Evolutionary conservation across 2,888 invertebrate species (phyloP).

Genomic region (Oscheius onirici): DNA sequence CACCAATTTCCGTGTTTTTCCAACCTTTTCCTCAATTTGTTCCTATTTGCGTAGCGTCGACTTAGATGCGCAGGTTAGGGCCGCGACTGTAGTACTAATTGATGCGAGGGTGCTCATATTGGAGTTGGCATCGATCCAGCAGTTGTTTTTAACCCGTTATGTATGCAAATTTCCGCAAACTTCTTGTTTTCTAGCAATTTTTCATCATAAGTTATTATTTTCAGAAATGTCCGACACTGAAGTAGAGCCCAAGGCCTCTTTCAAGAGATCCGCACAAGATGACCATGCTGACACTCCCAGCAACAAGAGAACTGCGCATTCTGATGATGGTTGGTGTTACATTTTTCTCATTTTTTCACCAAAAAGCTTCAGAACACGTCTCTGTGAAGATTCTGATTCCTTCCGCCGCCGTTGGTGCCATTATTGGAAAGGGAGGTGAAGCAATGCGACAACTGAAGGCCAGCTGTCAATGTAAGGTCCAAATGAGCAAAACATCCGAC

Average conservation of each 20-base stretch:
- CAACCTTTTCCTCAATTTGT: not conserved
- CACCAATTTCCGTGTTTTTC: not conserved
- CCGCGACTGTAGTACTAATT: too few relatives aligned
- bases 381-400: slow-evolving; percentile 71
- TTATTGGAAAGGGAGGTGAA: slow-evolving; percentile 99
- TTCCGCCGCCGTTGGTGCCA: slow-evolving; percentile 93
- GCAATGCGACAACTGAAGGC: slow-evolving; percentile 97
- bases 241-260: slow-evolving; percentile 28
- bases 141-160: not conserved
- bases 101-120: not conserved
- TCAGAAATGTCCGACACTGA: slow-evolving; percentile 12
- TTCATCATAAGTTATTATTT: not conserved
- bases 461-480: slow-evolving; percentile 94
- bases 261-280: slow-evolving; percentile 59
- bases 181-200: not conserved
- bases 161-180: too few relatives aligned
- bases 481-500: slow-evolving; percentile 99
- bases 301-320: slow-evolving; percentile 63
- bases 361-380: slow-evolving; percentile 46
- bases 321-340: slow-evolving; percentile 42
- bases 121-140: slow-evolving; percentile 36
- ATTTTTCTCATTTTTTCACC: not conserved
- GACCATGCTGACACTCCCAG: slow-evolving; percentile 62
- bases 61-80: slow-evolving; percentile 11
- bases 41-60: not conserved